Evolutionary conservation across 2,113 vertebrate genomes (phyloP).

Genomic region (Tetrao urogallus): DNA sequence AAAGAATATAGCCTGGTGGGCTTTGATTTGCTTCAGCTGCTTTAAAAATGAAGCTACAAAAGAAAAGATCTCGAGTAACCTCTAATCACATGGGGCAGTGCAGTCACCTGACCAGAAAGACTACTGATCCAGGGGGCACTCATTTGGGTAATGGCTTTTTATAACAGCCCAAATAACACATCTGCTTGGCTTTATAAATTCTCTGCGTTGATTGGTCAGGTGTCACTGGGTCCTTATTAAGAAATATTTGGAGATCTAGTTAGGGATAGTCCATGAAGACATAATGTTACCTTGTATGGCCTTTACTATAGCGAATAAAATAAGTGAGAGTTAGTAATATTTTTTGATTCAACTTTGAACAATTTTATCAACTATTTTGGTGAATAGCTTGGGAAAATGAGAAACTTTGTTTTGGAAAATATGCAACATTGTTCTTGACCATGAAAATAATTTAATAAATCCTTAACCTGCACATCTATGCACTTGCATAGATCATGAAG

Average conservation of each 20-base stretch:
- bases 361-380: background rate
- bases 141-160: background rate
- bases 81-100: background rate
- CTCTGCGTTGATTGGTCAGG: background rate
- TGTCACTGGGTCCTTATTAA: background rate
- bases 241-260: background rate
- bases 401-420: background rate
- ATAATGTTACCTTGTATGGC: background rate
- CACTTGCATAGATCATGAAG: background rate
- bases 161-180: background rate
- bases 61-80: background rate
- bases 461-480: background rate
- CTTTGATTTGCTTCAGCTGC: background rate
- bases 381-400: background rate
- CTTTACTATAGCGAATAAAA: background rate
- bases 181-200: background rate
- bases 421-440: background rate
- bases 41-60: background rate
- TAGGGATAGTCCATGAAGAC: background rate
- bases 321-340: rapidly evolving
- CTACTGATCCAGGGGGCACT: background rate
- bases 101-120: background rate
- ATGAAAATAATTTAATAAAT: background rate
- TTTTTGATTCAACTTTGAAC: background rate
- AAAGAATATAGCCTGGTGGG: background rate